phyloP scores from a whole-genome alignment of 2,113 vertebrate genomes.

The Nycticryphes semicollaris region DNA sequence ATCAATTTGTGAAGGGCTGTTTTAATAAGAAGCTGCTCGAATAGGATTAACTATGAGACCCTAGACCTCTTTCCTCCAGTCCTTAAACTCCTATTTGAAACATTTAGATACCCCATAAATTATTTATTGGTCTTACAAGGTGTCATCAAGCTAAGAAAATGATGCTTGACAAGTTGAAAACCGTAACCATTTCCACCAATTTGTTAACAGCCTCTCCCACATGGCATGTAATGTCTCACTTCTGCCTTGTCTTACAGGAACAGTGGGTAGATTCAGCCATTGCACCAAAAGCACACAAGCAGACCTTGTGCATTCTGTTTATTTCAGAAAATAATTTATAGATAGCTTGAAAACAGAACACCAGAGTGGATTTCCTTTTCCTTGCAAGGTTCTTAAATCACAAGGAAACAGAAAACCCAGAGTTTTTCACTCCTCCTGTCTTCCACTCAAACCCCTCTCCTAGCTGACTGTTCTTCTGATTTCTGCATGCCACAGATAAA shows the following conservation, averaged over 20 bases:
- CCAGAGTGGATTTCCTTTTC: not conserved
- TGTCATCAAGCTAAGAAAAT: conserved; percentile 57
- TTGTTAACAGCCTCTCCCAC: conserved; percentile 67
- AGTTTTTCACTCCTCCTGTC: not conserved
- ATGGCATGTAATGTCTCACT: conserved; percentile 50
- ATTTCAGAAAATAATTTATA: conserved; percentile 32
- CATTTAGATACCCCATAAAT: conserved; percentile 64
- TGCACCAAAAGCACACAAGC: not conserved
- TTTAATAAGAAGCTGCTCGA: conserved; percentile 71
- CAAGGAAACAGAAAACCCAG: not conserved
- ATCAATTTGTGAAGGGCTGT: conserved; percentile 72
- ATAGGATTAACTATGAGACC: conserved; percentile 69
- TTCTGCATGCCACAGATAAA: not conserved
- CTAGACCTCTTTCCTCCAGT: conserved; percentile 58
- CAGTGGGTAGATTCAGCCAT: conserved; percentile 4
- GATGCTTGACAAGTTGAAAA: conserved; percentile 60
- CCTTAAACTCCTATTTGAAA: conserved; percentile 66
- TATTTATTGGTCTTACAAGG: conserved; percentile 62
- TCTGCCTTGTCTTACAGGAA: conserved; percentile 28
- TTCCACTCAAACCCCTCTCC: fast-evolving
- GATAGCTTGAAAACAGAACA: not conserved
- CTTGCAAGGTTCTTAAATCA: conserved; percentile 10
- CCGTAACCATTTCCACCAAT: conserved; percentile 65
- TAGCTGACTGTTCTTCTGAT: not conserved
- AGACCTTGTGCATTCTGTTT: conserved; percentile 7